Percentiles rank a stretch among this genome's conserved stretches.
Conservation (phyloP, 92 coral and sea anemone species). For the Metridium senile region DNA sequence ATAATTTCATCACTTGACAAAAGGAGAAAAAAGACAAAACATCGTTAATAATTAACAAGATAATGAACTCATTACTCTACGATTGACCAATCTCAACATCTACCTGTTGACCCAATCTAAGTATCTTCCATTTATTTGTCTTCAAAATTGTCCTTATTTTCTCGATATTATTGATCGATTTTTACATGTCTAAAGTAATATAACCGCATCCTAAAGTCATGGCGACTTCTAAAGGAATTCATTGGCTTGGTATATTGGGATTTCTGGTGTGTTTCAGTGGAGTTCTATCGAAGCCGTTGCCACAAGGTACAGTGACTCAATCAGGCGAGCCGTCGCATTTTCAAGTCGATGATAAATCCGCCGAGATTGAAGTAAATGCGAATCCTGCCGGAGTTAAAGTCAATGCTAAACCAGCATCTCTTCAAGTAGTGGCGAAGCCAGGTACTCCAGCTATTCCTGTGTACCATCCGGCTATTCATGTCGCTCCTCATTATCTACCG, state of each 20-base stretch:
- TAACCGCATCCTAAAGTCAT: constrained; percentile 16
- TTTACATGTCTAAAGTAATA: constrained; percentile 4
- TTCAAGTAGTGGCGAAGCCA: constrained; percentile 98
- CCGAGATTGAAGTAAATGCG: constrained; percentile 98
- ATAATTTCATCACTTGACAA: constrained; percentile 25
- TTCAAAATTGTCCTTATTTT: background rate
- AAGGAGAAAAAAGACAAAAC: constrained; percentile 18
- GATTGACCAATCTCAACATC: background rate
- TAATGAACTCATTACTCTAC: constrained; percentile 30
- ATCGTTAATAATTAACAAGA: constrained; percentile 15
- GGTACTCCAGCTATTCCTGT: constrained; percentile 94
- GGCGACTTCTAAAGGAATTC: background rate
- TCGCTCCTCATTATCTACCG: constrained; percentile 80
- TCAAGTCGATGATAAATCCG: constrained; percentile 99
- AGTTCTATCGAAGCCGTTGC: constrained; percentile 48
- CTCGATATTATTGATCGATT: background rate
- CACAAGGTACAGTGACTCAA: constrained; percentile 78
- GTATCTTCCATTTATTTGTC: background rate
- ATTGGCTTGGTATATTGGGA: background rate
- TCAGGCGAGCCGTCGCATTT: constrained; percentile 99
- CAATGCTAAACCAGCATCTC: constrained; percentile 97
- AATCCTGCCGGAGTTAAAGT: constrained; percentile 99
- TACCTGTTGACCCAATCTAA: constrained; percentile 8
- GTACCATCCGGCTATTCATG: constrained; percentile 90
- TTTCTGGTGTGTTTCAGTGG: background rate